phyloP scores from a whole-genome alignment of 2,797 vertebrate genomes.

The Vultur gryphus region DNA sequence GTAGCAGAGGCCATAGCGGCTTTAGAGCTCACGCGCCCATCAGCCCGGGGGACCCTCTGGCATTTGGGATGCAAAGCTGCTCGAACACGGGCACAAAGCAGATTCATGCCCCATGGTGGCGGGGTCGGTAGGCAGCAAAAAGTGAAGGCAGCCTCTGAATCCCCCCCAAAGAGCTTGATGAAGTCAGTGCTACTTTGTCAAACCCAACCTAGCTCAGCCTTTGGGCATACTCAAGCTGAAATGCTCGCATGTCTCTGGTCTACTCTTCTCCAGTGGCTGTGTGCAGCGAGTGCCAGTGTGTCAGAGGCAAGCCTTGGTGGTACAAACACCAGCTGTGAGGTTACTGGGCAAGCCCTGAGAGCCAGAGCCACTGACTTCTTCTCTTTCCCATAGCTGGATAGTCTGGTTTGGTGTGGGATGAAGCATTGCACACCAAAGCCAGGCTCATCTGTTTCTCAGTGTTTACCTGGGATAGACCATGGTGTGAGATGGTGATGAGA shows the following conservation, averaged over 20 bases:
- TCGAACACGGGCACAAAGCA: background rate
- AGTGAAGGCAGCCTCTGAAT: background rate
- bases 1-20: background rate
- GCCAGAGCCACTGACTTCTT: background rate
- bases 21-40: fast-evolving
- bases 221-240: background rate
- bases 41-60: background rate
- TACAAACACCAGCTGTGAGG: background rate
- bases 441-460: background rate
- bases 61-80: background rate
- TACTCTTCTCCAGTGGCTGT: background rate
- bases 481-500: background rate
- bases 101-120: fast-evolving
- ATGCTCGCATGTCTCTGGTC: background rate
- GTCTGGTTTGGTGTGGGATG: background rate
- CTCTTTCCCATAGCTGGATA: background rate
- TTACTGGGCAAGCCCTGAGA: background rate
- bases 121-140: background rate
- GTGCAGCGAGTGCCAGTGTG: fast-evolving
- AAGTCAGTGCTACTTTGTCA: background rate
- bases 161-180: background rate
- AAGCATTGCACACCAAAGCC: background rate
- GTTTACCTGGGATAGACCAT: background rate
- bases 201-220: background rate
- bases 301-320: background rate